Evolutionary conservation across 2,113 vertebrate species (phyloP).

Genomic region (Clupea harengus): DNA sequence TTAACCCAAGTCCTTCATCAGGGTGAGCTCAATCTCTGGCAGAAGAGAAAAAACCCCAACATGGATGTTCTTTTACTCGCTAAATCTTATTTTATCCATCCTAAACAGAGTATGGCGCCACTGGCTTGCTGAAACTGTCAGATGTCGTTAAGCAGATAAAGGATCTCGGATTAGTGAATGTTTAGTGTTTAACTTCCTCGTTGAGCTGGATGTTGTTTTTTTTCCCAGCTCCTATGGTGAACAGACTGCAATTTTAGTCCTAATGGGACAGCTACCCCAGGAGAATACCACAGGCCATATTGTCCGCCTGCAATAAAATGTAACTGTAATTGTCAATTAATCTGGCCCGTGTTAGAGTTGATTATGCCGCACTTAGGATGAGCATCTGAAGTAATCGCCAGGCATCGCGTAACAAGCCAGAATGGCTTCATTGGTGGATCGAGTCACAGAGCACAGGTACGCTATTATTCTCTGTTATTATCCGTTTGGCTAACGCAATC

Average conservation of each 20-base stretch:
- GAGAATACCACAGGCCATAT: conserved; percentile 48
- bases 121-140: not conserved
- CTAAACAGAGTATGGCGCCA: not conserved
- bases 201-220: not conserved
- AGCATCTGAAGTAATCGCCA: conserved; percentile 41
- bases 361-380: conserved; percentile 52
- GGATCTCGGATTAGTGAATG: not conserved
- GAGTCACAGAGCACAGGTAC: not conserved
- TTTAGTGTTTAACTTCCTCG: not conserved
- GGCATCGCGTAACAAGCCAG: not conserved
- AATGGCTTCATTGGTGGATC: not conserved
- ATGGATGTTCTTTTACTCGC: not conserved
- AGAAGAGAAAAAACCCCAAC: not conserved
- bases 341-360: conserved; percentile 60
- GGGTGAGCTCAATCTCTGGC: not conserved
- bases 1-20: not conserved
- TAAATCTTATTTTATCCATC: not conserved
- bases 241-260: not conserved
- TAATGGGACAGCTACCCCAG: conserved; percentile 28
- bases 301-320: conserved; percentile 63
- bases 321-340: conserved; percentile 66
- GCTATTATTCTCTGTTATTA: conserved; percentile 16
- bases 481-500: not conserved
- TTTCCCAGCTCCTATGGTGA: not conserved
- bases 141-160: not conserved